Conservation (phyloP, 1,140 invertebrate species). For the Magallana gigas region DNA sequence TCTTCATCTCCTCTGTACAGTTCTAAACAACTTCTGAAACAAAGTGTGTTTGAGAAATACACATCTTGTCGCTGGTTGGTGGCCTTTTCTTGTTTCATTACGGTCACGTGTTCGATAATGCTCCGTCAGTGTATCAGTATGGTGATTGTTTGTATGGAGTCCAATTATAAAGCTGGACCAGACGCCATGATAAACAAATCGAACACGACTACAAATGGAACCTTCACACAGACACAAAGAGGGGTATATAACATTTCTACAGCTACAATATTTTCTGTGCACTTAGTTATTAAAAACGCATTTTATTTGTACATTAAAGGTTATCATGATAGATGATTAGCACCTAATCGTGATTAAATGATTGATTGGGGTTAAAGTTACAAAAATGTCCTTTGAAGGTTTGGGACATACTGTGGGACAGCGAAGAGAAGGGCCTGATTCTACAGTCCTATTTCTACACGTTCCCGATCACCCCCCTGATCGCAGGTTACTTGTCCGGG, state of each 20-base stretch:
- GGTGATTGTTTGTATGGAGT: slow-evolving; percentile 28
- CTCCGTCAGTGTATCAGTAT: slow-evolving; percentile 42
- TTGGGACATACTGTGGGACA: slow-evolving; percentile 84
- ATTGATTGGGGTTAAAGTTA: too few species aligned
- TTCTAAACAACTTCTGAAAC: background rate
- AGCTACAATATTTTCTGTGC: too few species aligned
- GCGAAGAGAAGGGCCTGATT: slow-evolving; percentile 87
- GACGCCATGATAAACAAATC: background rate
- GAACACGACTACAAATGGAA: background rate
- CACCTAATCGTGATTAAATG: too few species aligned
- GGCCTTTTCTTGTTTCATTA: slow-evolving; percentile 9
- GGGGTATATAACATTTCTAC: background rate
- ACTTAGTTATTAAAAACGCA: too few species aligned
- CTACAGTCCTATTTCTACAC: slow-evolving; percentile 92
- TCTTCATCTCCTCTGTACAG: background rate
- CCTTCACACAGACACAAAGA: background rate
- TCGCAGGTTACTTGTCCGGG: slow-evolving; percentile 87
- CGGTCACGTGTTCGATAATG: slow-evolving; percentile 13
- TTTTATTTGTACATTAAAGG: too few species aligned
- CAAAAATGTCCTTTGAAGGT: background rate
- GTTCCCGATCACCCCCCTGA: slow-evolving; percentile 87
- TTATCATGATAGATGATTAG: too few species aligned
- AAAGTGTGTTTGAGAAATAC: slow-evolving; percentile 2
- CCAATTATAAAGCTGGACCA: background rate
- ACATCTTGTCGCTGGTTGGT: slow-evolving; percentile 30